Conservation (phyloP, 2,888 invertebrate species). For the Hyposoter dolosus region DNA sequence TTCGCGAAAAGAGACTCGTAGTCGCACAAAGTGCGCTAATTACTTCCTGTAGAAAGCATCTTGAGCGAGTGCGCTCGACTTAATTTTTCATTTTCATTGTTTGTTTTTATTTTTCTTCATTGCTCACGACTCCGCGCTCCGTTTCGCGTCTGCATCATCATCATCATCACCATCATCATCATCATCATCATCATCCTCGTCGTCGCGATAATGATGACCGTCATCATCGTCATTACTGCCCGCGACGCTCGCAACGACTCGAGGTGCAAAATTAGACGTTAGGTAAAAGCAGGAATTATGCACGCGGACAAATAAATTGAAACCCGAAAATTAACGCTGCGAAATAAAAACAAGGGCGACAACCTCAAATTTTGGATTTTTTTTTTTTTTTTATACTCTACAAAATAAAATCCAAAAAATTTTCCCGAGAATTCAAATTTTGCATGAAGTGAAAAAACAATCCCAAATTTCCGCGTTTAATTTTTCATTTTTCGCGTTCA, state of each 20-base stretch:
- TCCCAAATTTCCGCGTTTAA: too few species aligned
- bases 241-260: background rate
- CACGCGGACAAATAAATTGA: background rate
- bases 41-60: slow-evolving; percentile 74
- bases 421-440: too few species aligned
- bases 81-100: slow-evolving; percentile 41
- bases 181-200: too few species aligned
- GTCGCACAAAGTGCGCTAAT: slow-evolving; percentile 69
- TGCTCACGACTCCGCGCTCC: background rate
- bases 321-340: background rate
- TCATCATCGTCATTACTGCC: slow-evolving; percentile 9
- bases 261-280: slow-evolving; percentile 30
- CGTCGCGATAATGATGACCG: background rate
- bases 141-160: background rate
- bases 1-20: slow-evolving; percentile 52
- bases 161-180: background rate
- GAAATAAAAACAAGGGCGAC: background rate
- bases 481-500: too few species aligned
- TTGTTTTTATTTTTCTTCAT: slow-evolving; percentile 27
- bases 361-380: background rate
- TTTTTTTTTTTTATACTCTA: background rate
- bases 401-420: too few species aligned
- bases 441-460: too few species aligned
- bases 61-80: slow-evolving; percentile 49
- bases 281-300: slow-evolving; percentile 3